Conservation (phyloP, 1,140 invertebrate species). For the Temnothorax nylanderi region DNA sequence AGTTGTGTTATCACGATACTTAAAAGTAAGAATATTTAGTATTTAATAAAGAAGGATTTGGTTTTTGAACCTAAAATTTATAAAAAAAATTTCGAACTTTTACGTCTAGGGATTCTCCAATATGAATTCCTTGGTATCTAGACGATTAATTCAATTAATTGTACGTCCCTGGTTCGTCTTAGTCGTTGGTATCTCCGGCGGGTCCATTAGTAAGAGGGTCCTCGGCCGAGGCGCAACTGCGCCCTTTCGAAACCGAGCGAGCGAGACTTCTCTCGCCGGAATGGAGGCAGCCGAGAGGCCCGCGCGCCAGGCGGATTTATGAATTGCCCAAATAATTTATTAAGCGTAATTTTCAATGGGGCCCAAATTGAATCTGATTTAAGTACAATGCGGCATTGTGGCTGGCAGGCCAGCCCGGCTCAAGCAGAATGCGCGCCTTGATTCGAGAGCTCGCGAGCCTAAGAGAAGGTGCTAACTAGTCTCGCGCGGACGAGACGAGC, state of each 20-base stretch:
- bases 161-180: slow-evolving; percentile 63
- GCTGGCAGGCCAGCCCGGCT: slow-evolving; percentile 65
- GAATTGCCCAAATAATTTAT: slow-evolving; percentile 86
- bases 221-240: slow-evolving; percentile 68
- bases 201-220: slow-evolving; percentile 78
- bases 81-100: not conserved
- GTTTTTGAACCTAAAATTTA: not conserved
- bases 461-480: slow-evolving; percentile 83
- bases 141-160: slow-evolving; percentile 20
- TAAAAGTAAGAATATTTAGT: not conserved
- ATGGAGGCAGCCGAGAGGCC: slow-evolving; percentile 56
- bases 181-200: slow-evolving; percentile 55
- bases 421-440: slow-evolving; percentile 77
- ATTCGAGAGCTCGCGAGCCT: slow-evolving; percentile 76
- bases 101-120: not conserved
- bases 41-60: not conserved
- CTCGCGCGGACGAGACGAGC: slow-evolving; percentile 67
- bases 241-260: slow-evolving; percentile 67
- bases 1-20: not conserved
- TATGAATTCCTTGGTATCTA: not conserved
- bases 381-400: slow-evolving; percentile 85
- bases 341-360: slow-evolving; percentile 86
- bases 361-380: slow-evolving; percentile 86
- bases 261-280: slow-evolving; percentile 54
- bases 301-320: slow-evolving; percentile 81